Base-by-base conservation (phyloP, 2,113 vertebrate genomes). In the Glaucidium brasilianum region DNA sequence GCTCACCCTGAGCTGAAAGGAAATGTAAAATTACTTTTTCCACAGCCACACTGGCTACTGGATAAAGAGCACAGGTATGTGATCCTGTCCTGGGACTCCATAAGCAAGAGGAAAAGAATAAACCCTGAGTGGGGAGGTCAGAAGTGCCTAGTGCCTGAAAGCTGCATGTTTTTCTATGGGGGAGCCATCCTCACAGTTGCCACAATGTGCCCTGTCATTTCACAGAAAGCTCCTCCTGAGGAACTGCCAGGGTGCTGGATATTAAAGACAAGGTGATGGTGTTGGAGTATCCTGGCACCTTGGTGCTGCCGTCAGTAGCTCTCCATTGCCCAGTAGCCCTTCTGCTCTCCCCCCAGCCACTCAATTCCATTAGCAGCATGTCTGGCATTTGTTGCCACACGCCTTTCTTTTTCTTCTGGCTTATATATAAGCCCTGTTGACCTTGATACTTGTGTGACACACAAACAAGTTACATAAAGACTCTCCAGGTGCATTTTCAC, bases 111-210 rank as follows among this genome's bases (percentile, higher is more conserved):
- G 6, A 67, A 72, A 85, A 64, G 7, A 78, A 34, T 10, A 63
- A 89, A 86, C 1, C 22, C 15, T 4, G n/a, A 35, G 8, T 1
- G 20, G 19, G 11, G 7, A 58, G 19, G 23, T 41, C 21, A 71
- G 55, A 17, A 63, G 9, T 0, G 0, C 3, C 6, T 15, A 37
- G 32, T 1, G 0, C 30, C 47, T 59, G 52, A 8, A 52, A 64
- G 29, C 37, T 69, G 39, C 3, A 6, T 32, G 11, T 4, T 76
- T 79, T 23, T 50, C 69, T 23, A 8, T 0, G 5, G 49, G 18
- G 43, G 34, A 84, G 72, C 0, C 2, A 7, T 41, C 30, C 59
- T 50, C 26, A 12, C 8, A 12, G 22, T 5, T 32, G 52, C 50
- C 21, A 25, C 29, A 0, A 0, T 9, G 25, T 26, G 25, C 21